A percentile compares a stretch with the other conserved stretches of the same genome.
Evolutionary conservation across 2,888 invertebrate genomes (phyloP).

Genomic region (Rhagophthalmus giganteus): DNA sequence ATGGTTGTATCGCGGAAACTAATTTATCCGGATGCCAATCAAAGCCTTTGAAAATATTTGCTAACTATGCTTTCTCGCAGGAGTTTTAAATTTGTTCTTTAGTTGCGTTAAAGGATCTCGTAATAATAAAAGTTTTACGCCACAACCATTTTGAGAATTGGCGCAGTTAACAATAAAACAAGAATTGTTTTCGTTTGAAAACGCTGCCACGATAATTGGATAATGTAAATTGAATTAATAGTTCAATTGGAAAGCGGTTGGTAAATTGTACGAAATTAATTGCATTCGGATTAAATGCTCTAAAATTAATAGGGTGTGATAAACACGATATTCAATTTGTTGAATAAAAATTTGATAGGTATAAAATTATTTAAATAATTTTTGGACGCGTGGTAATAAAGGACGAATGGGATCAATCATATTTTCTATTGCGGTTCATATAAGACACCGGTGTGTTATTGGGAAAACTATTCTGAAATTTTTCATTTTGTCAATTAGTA

Average conservation of each 20-base stretch:
- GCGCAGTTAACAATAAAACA: slow-evolving; percentile 1
- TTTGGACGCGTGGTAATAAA: too few species aligned
- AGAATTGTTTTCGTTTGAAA: not conserved
- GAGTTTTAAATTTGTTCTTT: slow-evolving; percentile 32
- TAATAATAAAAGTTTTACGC: slow-evolving; percentile 2
- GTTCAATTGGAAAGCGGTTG: slow-evolving; percentile 8
- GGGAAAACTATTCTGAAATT: too few species aligned
- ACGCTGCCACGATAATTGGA: slow-evolving; percentile 7
- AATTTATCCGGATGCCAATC: slow-evolving; percentile 38
- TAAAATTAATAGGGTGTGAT: slow-evolving; percentile 4
- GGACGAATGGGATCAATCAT: too few species aligned
- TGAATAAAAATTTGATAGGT: slow-evolving; percentile 3
- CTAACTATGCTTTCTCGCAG: slow-evolving; percentile 29
- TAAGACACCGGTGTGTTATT: too few species aligned
- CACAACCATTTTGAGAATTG: slow-evolving; percentile 6
- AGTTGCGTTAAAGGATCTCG: not conserved
- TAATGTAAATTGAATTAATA: slow-evolving; percentile 10
- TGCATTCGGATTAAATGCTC: slow-evolving; percentile 2
- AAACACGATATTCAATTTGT: slow-evolving; percentile 2
- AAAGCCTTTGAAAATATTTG: slow-evolving; percentile 40
- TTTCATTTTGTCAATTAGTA: too few species aligned
- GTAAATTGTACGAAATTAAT: slow-evolving; percentile 9
- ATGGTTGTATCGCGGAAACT: slow-evolving; percentile 41
- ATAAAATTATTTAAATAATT: too few species aligned
- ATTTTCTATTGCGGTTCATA: too few species aligned